Conservation (phyloP, 2,797 vertebrate species). For the Stomatorhinus walkeri region DNA sequence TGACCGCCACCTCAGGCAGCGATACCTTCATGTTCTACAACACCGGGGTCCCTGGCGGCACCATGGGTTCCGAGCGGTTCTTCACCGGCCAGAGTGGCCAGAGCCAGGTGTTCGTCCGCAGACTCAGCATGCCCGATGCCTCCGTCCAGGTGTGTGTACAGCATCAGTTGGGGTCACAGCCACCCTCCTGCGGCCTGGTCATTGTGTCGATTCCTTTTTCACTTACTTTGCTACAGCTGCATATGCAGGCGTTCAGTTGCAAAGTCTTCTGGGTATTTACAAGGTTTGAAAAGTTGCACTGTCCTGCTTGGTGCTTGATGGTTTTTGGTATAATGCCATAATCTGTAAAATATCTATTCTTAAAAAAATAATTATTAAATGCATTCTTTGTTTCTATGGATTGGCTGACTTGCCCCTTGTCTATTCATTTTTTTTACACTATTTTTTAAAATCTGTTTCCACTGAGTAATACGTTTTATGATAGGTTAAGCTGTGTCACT, state of each 20-base stretch:
- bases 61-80: constrained; percentile 78
- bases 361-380: neutral
- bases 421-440: neutral
- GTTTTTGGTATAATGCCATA: neutral
- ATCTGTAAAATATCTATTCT: neutral
- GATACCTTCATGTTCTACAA: constrained; percentile 99
- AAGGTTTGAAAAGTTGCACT: neutral
- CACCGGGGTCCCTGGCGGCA: constrained; percentile 80
- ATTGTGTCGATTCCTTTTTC: neutral
- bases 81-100: constrained; percentile 86
- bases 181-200: neutral
- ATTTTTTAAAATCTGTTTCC: neutral
- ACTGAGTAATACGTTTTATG: neutral
- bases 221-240: neutral
- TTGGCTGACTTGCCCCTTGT: neutral
- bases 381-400: neutral
- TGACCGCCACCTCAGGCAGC: constrained; percentile 90
- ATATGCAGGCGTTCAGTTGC: neutral
- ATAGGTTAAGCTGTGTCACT: neutral
- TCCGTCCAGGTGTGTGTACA: constrained; percentile 66
- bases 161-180: constrained; percentile 14
- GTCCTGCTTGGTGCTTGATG: neutral
- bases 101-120: constrained; percentile 68
- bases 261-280: neutral
- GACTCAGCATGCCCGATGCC: constrained; percentile 71